Percentiles rank a stretch among this genome's conserved stretches.
These are phyloP conservation scores for Serripes groenlandicus DNA, from an alignment of 2,888 invertebrate species.

Conservation along the genomic window DNA sequence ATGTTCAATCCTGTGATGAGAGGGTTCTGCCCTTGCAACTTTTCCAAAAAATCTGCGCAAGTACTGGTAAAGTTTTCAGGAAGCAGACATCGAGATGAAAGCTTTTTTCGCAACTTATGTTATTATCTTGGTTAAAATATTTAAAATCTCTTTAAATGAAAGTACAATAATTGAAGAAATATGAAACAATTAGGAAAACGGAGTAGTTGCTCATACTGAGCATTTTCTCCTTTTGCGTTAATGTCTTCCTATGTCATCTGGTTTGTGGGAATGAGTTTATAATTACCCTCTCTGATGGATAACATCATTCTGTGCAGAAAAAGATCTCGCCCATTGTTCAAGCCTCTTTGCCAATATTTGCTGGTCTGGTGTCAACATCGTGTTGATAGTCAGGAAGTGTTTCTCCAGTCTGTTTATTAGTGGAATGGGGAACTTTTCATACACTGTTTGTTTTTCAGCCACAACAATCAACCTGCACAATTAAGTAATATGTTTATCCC, in stretches of 20 bases:
- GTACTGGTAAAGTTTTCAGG: too few species aligned
- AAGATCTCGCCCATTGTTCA: conserved; percentile 73
- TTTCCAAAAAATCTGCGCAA: too few species aligned
- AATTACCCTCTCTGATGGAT: background rate
- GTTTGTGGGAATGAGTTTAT: too few species aligned
- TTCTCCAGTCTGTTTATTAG: conserved; percentile 85
- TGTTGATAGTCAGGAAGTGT: conserved; percentile 84
- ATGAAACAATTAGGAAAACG: too few species aligned
- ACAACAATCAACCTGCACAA: conserved; percentile 82
- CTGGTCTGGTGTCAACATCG: conserved; percentile 77
- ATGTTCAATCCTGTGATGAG: too few species aligned
- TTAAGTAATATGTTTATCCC: too few species aligned
- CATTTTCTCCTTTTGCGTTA: background rate
- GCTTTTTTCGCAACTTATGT: too few species aligned
- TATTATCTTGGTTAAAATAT: too few species aligned
- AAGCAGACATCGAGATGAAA: too few species aligned
- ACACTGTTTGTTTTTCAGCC: conserved; percentile 83
- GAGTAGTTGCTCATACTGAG: background rate
- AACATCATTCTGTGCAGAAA: conserved; percentile 21
- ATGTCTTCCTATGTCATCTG: background rate
- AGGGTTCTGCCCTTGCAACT: too few species aligned
- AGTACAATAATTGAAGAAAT: too few species aligned
- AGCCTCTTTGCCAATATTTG: conserved; percentile 68
- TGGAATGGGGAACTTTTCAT: conserved; percentile 84
- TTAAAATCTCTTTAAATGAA: too few species aligned